Evolutionary conservation across 2,888 invertebrate species (phyloP).

Genomic region (Callimorpha dominula): DNA sequence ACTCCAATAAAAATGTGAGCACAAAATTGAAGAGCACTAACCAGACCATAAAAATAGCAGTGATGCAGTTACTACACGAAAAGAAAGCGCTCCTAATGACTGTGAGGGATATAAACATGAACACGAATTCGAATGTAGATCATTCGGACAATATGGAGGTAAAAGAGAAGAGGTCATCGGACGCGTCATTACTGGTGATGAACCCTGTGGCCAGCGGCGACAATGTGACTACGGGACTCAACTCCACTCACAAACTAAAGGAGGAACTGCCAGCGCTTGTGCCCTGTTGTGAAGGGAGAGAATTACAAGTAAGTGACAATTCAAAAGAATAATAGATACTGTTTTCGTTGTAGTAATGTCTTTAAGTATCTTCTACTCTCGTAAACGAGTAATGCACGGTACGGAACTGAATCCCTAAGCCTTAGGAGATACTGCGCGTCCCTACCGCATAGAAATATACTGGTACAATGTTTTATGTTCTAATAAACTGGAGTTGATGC

Average conservation of each 20-base stretch:
- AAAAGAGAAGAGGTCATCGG: slow-evolving; percentile 75
- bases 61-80: slow-evolving; percentile 77
- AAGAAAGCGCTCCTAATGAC: slow-evolving; percentile 60
- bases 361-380: too few species aligned
- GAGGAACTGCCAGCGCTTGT: slow-evolving; percentile 76
- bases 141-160: slow-evolving; percentile 68
- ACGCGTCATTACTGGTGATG: slow-evolving; percentile 72
- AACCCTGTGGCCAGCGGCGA: slow-evolving; percentile 83
- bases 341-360: background rate
- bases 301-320: slow-evolving; percentile 66
- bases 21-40: slow-evolving; percentile 51
- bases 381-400: too few species aligned
- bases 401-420: too few species aligned
- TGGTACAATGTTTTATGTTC: too few species aligned
- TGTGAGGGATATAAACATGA: slow-evolving; percentile 63
- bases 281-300: slow-evolving; percentile 81
- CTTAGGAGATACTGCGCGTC: too few species aligned
- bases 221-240: slow-evolving; percentile 73
- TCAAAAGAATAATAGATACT: background rate
- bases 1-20: slow-evolving; percentile 71
- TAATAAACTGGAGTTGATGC: too few species aligned
- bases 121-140: slow-evolving; percentile 48
- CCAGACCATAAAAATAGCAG: slow-evolving; percentile 45
- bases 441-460: too few species aligned
- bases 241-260: slow-evolving; percentile 72